These are phyloP conservation scores for Chymomyza caudatula DNA, from an alignment of 2,888 invertebrate species.

Conservation along the genomic window DNA sequence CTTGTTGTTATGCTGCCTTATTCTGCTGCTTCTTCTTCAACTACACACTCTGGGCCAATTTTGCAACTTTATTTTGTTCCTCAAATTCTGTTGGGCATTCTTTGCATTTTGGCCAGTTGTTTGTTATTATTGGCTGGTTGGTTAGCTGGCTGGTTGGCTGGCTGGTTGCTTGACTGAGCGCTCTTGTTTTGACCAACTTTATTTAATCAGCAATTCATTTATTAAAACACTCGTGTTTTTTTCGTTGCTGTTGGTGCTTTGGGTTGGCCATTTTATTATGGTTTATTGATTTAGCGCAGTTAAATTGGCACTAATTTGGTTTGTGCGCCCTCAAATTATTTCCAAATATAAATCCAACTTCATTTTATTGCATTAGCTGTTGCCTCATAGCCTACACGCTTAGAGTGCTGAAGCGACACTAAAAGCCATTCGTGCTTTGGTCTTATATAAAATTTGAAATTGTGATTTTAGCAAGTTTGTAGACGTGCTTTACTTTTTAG, in stretches of 20 bases:
- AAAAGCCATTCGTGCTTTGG: background rate
- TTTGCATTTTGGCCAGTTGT: constrained; percentile 29
- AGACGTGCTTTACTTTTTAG: background rate
- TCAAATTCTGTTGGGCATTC: constrained; percentile 44
- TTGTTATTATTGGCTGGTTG: constrained; percentile 20
- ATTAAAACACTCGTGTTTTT: constrained; percentile 35
- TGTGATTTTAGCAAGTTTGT: background rate
- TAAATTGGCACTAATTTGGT: constrained; percentile 49
- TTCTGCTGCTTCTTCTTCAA: background rate
- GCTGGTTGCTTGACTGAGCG: constrained; percentile 5
- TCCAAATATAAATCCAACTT: constrained; percentile 37
- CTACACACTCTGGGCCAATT: constrained; percentile 35
- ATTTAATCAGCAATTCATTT: constrained; percentile 68
- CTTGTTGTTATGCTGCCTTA: background rate
- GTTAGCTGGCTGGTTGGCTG: constrained; percentile 1
- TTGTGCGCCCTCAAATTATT: constrained; percentile 38
- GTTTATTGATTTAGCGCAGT: constrained; percentile 47
- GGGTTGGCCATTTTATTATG: constrained; percentile 25
- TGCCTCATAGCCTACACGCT: background rate
- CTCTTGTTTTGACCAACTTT: constrained; percentile 37
- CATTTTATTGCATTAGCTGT: constrained; percentile 39
- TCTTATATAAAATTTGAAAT: background rate
- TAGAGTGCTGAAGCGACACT: background rate
- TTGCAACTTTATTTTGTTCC: constrained; percentile 63
- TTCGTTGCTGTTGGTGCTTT: background rate